Base-by-base conservation (phyloP, 2,888 invertebrate species). In the Thereva unica region DNA sequence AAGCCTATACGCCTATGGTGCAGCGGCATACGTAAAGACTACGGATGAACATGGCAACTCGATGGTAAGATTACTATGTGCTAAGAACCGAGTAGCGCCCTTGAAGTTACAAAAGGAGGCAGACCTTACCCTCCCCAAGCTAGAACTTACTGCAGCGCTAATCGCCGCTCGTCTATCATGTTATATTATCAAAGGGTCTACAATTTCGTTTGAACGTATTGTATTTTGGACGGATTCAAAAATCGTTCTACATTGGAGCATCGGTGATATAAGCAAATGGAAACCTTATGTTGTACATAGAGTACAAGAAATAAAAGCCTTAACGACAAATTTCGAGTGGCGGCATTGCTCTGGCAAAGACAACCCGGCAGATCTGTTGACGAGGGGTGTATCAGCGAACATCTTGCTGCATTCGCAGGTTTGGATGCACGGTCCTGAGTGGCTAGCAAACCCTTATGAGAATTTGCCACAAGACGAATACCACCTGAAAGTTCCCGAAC, bases 221-320 rank as follows among this genome's bases (percentile, higher is more conserved):
- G 5, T 37, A 3, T 2, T 69, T 3, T 67, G 53, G 54, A 57
- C 67, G n/a, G 55, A 69, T 9, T 69, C 67, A 0, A 67, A 67
- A 35, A 69, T 67, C 7, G 38, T 64, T 1, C 47, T 65, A 0
- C 47, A 59, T 34, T 69, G 64, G 69, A 67, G 67, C 6, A 41
- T 53, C 12, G 67, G 67, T 38, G 40, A 64, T 7, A 4, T 64
- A 38, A 55, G 64, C 9, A 49, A 23, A 50, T 69, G 67, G 67
- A 69, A 69, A 35, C 65, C 67, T 12, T 69, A 67, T 40, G 66
- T 66, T 23, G 23, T 6, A 4, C 49, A 35, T 47, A 55, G 63
- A 57, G 66, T 68, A 4, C 50, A 66, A n/a, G 67, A 68, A 59
- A 68, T 67, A 41, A 59, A 56, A 5, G 64, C 35, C 35, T 53